Evolutionary conservation across 2,113 vertebrate genomes (phyloP).

Genomic region (Athene cunicularia): DNA sequence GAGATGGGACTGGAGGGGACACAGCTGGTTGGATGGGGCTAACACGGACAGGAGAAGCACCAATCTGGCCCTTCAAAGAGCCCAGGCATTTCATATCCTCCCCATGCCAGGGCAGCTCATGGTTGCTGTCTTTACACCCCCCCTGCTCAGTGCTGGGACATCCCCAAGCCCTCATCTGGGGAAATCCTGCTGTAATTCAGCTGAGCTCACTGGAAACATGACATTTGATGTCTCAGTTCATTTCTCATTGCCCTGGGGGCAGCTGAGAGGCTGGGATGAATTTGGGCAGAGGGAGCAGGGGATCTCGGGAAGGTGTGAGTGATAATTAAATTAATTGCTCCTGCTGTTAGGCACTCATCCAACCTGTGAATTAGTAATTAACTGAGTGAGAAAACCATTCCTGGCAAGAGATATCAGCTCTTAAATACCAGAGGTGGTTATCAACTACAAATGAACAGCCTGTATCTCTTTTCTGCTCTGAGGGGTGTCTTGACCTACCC

Average conservation of each 20-base stretch:
- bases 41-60: neutral
- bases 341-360: conserved; percentile 39
- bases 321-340: conserved; percentile 56
- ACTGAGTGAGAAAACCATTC: conserved; percentile 30
- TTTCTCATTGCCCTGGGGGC: neutral
- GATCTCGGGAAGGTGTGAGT: neutral
- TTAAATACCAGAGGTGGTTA: conserved; percentile 20
- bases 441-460: neutral
- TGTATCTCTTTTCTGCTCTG: neutral
- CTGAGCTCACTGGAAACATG: neutral
- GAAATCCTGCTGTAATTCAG: neutral
- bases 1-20: neutral
- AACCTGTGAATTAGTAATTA: conserved; percentile 45
- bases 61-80: neutral
- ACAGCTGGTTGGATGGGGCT: neutral
- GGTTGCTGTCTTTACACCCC: neutral
- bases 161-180: neutral
- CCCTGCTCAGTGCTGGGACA: neutral
- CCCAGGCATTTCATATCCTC: neutral
- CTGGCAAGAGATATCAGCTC: neutral
- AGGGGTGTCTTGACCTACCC: neutral
- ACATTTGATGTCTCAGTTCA: neutral
- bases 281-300: neutral
- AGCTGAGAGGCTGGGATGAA: neutral
- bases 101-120: neutral